phyloP scores from a whole-genome alignment of 2,797 vertebrate species.

The Phyllotis vaccarum region DNA sequence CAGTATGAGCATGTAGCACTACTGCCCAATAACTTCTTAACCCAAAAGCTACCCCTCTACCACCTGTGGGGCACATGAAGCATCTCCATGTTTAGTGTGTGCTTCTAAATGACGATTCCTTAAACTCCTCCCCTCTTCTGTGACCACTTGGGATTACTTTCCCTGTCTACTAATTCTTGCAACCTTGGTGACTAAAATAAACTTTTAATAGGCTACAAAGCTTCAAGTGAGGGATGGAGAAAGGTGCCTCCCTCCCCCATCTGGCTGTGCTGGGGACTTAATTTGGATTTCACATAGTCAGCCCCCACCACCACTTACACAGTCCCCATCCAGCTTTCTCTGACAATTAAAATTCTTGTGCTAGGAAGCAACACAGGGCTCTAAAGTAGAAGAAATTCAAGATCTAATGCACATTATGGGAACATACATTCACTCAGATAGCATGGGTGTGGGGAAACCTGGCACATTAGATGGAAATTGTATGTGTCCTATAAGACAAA shows the following conservation, averaged over 20 bases:
- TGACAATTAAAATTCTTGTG: constrained; percentile 23
- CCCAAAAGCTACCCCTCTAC: background rate
- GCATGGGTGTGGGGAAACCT: background rate
- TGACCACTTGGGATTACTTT: background rate
- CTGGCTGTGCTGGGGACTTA: background rate
- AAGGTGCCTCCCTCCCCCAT: background rate
- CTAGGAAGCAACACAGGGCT: background rate
- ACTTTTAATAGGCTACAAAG: background rate
- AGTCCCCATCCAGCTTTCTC: background rate
- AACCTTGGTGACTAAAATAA: background rate
- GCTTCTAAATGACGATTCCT: background rate
- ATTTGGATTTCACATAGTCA: background rate
- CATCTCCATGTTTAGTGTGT: background rate
- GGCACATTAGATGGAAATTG: background rate
- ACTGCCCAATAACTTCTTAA: background rate
- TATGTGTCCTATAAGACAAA: background rate
- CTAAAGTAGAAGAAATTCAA: constrained; percentile 58
- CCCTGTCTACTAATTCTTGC: background rate
- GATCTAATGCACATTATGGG: background rate
- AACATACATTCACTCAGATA: background rate
- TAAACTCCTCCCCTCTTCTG: background rate
- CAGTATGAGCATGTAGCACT: background rate
- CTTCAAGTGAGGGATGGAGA: background rate
- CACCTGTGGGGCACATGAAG: background rate
- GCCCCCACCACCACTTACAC: too few species aligned